Conservation (phyloP, 1,140 invertebrate species). For the Apis cerana region DNA sequence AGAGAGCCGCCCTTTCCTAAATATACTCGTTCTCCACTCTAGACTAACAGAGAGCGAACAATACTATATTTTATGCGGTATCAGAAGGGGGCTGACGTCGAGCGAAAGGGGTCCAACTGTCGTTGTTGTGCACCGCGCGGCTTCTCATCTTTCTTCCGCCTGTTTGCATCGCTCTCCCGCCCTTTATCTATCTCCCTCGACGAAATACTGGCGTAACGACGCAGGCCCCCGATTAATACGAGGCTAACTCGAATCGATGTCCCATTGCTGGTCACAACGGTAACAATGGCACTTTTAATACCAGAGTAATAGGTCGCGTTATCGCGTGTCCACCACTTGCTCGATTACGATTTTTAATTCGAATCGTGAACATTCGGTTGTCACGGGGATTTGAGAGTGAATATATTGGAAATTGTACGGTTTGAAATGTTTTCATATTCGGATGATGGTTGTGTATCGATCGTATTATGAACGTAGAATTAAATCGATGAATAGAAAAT, state of each 20-base stretch:
- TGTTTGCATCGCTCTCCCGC: slow-evolving; percentile 21
- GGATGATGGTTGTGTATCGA: too few species aligned
- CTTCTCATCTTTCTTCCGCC: slow-evolving; percentile 7
- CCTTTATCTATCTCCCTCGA: background rate
- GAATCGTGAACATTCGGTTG: background rate
- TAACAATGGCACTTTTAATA: background rate
- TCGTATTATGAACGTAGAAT: too few species aligned
- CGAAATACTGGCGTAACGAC: slow-evolving; percentile 18
- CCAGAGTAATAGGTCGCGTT: background rate
- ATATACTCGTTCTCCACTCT: slow-evolving; percentile 74
- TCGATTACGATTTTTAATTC: background rate
- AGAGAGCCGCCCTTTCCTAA: slow-evolving; percentile 74
- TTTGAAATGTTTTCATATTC: too few species aligned
- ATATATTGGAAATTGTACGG: too few species aligned
- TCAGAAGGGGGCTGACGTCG: slow-evolving; percentile 67
- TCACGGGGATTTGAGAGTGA: background rate
- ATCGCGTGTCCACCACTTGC: background rate
- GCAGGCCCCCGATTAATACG: slow-evolving; percentile 39
- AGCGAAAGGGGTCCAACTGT: slow-evolving; percentile 69
- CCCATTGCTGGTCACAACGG: background rate
- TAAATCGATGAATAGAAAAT: too few species aligned
- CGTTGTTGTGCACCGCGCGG: slow-evolving; percentile 41
- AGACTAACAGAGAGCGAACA: slow-evolving; percentile 76
- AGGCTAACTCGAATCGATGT: slow-evolving; percentile 55
- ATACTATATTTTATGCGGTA: slow-evolving; percentile 77